phyloP scores from a whole-genome alignment of 1,140 invertebrate species.

The Drosophila pachea region DNA sequence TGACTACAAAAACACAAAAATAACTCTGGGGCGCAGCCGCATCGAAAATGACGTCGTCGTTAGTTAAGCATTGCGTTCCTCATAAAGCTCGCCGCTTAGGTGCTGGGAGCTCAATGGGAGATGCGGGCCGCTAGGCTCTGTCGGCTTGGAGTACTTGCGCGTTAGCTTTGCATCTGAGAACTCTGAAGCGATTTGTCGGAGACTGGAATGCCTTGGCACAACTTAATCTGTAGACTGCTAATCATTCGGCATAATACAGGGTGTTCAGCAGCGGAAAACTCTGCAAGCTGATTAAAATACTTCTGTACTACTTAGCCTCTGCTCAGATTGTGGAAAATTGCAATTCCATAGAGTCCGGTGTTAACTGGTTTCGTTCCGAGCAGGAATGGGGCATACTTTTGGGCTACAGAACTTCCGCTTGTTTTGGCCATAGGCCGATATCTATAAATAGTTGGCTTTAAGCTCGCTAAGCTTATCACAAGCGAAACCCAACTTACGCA shows the following conservation, averaged over 20 bases:
- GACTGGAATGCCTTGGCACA: constrained; percentile 25
- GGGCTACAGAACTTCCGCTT: neutral
- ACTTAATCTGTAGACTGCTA: constrained; percentile 28
- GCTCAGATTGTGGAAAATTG: neutral
- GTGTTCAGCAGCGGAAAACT: constrained; percentile 11
- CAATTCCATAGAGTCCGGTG: too few relatives aligned
- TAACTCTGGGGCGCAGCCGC: constrained; percentile 58
- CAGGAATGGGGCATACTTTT: neutral
- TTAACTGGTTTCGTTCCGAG: neutral
- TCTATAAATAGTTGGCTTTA: neutral
- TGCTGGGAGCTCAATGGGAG: constrained; percentile 49
- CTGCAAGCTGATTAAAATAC: constrained; percentile 2
- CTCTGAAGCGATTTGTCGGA: constrained; percentile 20
- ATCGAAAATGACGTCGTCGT: constrained; percentile 65
- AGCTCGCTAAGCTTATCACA: constrained; percentile 17
- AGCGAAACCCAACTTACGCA: constrained; percentile 38
- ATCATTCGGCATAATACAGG: constrained; percentile 29
- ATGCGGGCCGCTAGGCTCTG: neutral
- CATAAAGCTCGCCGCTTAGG: constrained; percentile 28
- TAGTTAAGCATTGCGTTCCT: constrained; percentile 67
- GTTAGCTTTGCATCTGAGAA: constrained; percentile 31
- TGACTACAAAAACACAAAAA: constrained; percentile 44
- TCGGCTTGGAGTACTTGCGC: constrained; percentile 26
- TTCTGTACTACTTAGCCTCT: neutral
- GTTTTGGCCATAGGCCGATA: neutral